phyloP scores from a whole-genome alignment of 2,797 vertebrate genomes.

The Syndactyla subalaris region DNA sequence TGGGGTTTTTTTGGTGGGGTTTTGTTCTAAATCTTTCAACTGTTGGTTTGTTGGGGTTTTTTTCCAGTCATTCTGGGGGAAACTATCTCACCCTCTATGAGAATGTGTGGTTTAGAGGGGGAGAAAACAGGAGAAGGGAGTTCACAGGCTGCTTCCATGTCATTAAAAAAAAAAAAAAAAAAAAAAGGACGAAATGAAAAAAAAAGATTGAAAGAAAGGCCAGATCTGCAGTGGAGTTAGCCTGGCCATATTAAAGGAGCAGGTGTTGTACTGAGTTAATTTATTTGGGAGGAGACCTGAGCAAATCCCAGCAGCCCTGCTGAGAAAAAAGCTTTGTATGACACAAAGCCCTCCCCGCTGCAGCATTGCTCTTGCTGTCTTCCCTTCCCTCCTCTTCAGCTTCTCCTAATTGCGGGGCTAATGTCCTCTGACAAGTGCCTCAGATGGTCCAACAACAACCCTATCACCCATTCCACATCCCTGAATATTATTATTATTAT shows the following conservation, averaged over 20 bases:
- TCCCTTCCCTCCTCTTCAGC: not conserved
- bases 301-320: conserved; percentile 52
- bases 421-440: conserved; percentile 51
- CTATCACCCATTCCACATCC: not conserved
- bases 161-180: not conserved
- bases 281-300: conserved; percentile 45
- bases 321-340: conserved; percentile 16
- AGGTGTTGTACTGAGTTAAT: conserved; percentile 33
- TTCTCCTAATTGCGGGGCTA: conserved; percentile 45
- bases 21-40: conserved; percentile 23
- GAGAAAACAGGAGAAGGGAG: not conserved
- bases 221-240: not conserved
- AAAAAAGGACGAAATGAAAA: not conserved
- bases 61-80: not conserved
- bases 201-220: not conserved
- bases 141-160: not conserved
- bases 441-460: conserved; percentile 19
- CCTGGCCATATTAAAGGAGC: conserved; percentile 31
- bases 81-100: not conserved
- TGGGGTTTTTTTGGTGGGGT: not conserved
- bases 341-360: conserved; percentile 26
- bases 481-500: not conserved
- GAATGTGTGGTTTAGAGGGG: not conserved
- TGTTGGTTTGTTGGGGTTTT: not conserved
- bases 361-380: not conserved